Conservation (phyloP, 2,113 vertebrate species). For the Mustela nigripes region DNA sequence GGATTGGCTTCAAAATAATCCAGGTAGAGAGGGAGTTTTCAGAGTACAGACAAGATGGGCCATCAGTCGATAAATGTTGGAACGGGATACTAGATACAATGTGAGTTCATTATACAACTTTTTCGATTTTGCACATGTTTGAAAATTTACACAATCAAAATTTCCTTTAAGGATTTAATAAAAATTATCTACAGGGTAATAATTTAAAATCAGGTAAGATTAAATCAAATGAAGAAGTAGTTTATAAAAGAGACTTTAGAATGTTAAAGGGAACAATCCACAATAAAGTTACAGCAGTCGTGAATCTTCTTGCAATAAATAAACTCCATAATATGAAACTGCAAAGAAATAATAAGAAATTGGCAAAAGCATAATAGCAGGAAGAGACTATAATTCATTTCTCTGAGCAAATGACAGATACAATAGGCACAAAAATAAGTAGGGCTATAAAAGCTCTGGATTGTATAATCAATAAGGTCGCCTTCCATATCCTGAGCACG, state of each 20-base stretch:
- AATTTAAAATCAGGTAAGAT: conserved; percentile 20
- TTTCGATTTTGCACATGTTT: background rate
- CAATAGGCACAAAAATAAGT: conserved; percentile 10
- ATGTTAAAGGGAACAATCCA: background rate
- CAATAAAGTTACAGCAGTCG: background rate
- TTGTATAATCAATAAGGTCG: conserved; percentile 57
- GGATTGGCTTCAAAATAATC: conserved; percentile 18
- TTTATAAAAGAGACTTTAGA: conserved; percentile 38
- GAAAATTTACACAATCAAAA: background rate
- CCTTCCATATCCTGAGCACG: background rate
- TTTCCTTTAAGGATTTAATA: background rate
- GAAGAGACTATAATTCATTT: conserved; percentile 10
- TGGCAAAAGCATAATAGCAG: conserved; percentile 17
- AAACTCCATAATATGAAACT: conserved; percentile 44
- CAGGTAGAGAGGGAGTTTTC: background rate
- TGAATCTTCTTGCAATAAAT: conserved; percentile 51
- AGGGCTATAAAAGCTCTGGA: conserved; percentile 42
- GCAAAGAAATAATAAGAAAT: conserved; percentile 32
- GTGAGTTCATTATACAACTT: background rate
- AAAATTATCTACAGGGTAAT: conserved; percentile 8
- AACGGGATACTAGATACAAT: background rate
- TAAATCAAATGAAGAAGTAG: conserved; percentile 37
- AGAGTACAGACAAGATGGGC: background rate
- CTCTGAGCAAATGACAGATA: conserved; percentile 7
- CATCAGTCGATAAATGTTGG: background rate